Percentiles rank a stretch among this genome's conserved stretches.
phyloP scores from a whole-genome alignment of 2,888 invertebrate species.

The Marasmarcha lunaedactyla region DNA sequence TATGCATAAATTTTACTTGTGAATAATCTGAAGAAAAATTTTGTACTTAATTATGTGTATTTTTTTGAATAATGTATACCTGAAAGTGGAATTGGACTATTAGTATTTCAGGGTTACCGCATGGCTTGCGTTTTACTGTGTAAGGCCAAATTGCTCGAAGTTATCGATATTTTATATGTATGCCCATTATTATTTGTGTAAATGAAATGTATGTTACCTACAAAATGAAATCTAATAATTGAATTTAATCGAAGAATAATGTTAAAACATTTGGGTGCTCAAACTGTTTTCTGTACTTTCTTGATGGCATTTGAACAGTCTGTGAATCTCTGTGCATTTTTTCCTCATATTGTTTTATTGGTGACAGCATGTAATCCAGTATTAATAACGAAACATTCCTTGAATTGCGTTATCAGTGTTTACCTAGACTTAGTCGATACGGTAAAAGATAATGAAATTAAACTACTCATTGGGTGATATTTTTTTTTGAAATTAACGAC shows the following conservation, averaged over 20 bases:
- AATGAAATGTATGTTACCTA: neutral
- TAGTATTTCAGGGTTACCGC: no score
- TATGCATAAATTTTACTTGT: no score
- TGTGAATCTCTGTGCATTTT: conserved; percentile 22
- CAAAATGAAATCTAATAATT: conserved; percentile 20
- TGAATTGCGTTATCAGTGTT: conserved; percentile 43
- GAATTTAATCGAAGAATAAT: neutral
- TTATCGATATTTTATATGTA: no score
- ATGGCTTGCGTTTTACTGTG: neutral
- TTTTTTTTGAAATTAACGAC: conserved; percentile 28
- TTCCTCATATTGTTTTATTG: conserved; percentile 18
- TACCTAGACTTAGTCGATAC: conserved; percentile 35
- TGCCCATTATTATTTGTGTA: conserved; percentile 9
- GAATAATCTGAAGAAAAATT: no score
- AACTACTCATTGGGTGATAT: conserved; percentile 61
- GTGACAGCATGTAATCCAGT: conserved; percentile 27
- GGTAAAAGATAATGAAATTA: conserved; percentile 31
- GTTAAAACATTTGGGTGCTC: conserved; percentile 19
- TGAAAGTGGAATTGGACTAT: no score
- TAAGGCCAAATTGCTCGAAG: no score
- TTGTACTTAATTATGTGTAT: no score
- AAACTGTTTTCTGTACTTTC: conserved; percentile 13
- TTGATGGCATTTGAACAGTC: conserved; percentile 26
- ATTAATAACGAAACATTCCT: conserved; percentile 64
- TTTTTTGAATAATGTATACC: neutral